phyloP scores from a whole-genome alignment of 1,140 invertebrate species.

The Musca vetustissima region DNA sequence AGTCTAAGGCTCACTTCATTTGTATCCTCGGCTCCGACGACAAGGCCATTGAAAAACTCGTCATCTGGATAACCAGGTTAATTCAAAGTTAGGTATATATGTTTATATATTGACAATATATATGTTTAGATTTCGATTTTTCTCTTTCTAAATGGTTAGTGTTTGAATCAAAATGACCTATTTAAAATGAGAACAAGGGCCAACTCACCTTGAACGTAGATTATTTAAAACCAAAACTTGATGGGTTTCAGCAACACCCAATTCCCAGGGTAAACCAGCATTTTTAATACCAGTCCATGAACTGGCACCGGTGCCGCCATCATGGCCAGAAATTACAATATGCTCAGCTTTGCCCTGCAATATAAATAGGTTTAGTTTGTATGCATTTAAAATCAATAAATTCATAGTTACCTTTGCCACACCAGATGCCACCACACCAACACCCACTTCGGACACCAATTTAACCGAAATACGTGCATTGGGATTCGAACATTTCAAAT shows the following conservation, averaged over 20 bases:
- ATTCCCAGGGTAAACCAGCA: constrained; percentile 95
- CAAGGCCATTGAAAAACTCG: constrained; percentile 21
- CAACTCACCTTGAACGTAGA: constrained; percentile 72
- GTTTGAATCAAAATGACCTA: constrained; percentile 4
- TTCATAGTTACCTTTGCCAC: constrained; percentile 81
- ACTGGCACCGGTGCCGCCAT: constrained; percentile 96
- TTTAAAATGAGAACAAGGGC: constrained; percentile 9
- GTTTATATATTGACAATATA: not conserved
- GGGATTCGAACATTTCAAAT: constrained; percentile 97
- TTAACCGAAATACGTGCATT: constrained; percentile 95
- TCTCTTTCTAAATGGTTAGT: constrained; percentile 18
- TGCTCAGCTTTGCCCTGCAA: constrained; percentile 93
- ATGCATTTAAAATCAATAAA: too few species aligned
- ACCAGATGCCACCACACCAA: constrained; percentile 96
- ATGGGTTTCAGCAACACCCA: constrained; percentile 96
- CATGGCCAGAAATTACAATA: constrained; percentile 97
- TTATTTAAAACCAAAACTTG: constrained; percentile 96
- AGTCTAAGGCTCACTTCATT: constrained; percentile 4
- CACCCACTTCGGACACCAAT: constrained; percentile 96
- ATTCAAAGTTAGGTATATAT: constrained; percentile 21
- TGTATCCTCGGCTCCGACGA: constrained; percentile 16
- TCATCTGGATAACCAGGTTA: constrained; percentile 26
- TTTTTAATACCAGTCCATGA: constrained; percentile 97
- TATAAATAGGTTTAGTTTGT: constrained; percentile 1
- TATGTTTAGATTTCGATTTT: not conserved